Base-by-base conservation (phyloP, 2,113 vertebrate species). In the Psephotus haematonotus region DNA sequence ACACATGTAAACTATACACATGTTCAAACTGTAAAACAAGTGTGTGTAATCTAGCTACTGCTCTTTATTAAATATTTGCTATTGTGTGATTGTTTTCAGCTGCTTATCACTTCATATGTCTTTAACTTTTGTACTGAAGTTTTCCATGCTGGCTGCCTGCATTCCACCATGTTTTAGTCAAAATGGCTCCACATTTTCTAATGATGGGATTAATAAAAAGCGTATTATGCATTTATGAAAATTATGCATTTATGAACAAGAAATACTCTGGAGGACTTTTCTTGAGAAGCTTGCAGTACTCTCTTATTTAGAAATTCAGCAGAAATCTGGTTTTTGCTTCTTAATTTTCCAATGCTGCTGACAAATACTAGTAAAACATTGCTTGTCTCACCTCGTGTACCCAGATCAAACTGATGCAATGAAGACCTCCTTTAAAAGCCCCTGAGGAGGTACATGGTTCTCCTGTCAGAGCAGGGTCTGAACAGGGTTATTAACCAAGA, bases 81-180 rank as follows among this genome's bases (percentile, higher is more conserved):
- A 11, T 72, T 72, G 9, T 76, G 20, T 72, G 82, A 84, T 84
- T 89, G n/a, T 65, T 94, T 93, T 91, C 88, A 92, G 82, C 88
- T 94, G 80, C 19, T 37, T 91, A 78, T 92, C 41, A 17, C 49
- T 82, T 91, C 31, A n/a, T 6, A 17, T 79, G 29, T 63, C 55
- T 86, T 81, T 83, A 74, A 53, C 31, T 91, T 89, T 71, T 63
- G 55, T 43, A 22, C 65, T 82, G 50, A 84, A 78, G 37, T 86
- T 86, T 80, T 94, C 62, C 44, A 29, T 49, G n/a, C 31, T 83
- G 92, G 47, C 46, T 96, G 55, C 67, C 39, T 82, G 20, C 11
- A 15, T 83, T 88, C 64, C 0, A 2, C 13, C 78, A 55, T 81
- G 33, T 81, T 86, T 93, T 52, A 89, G 59, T 37, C 53, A 91